Evolutionary conservation across 2,797 vertebrate species (phyloP), one percentile per base, ranked within the genome.

Genomic region (Scarus forsteni): DNA sequence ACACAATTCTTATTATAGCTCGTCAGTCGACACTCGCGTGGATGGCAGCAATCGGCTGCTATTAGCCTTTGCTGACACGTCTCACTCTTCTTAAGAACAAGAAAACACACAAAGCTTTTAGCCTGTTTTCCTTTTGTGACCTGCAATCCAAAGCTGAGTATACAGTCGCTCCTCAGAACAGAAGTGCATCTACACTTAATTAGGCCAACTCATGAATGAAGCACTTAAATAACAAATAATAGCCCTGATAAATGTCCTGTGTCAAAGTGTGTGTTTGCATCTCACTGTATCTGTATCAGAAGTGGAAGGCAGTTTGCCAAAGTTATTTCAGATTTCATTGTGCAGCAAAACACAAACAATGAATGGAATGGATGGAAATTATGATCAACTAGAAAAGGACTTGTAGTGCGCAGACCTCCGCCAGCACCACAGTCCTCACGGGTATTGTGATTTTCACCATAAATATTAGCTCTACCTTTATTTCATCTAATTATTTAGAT

Each of bases 31-130:
- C 81, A 84, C 75, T 73, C 73, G 62, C 70, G 85, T 53, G 76
- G 82, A 90, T 89, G 85, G 83, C 91, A 91, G 89, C 88, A 89
- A 90, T 91, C 83, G 86, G 84, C 74, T 79, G 84, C 77, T 80
- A 85, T 89, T 89, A 89, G 83, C 72, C 60, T 82, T 67, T 69
- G 75, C 74, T 85, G 85, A 90, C 81, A 85, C 73, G 70, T 81
- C 77, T 81, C 69, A 73, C 75, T 86, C 82, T 76, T 79, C 52
- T 80, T 50, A 60, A 66, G 56, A 88, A 87, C 66, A 83, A 85
- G 65, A 76, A 85, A 66, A 86, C 46, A 67, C 50, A 64, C 72
- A 77, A 65, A 67, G 61, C 68, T 79, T 83, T 78, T 56, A 81
- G 66, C 44, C 7, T 0, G 3, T 80, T 84, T 83, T 13, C 56